Conservation (phyloP, 2,888 invertebrate species). For the Antitype chi region DNA sequence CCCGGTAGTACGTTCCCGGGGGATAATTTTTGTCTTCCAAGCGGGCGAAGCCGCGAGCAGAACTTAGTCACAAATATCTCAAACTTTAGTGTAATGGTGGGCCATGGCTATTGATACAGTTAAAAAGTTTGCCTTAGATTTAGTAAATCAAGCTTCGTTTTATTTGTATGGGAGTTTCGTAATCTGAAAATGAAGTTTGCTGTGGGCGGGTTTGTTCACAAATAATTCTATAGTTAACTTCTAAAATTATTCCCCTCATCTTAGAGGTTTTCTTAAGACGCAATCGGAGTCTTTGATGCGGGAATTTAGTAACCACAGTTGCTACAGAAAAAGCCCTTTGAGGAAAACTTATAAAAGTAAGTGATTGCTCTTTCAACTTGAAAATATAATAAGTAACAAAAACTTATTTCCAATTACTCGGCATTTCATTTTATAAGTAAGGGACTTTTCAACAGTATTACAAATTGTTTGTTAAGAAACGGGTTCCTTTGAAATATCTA, state of each 20-base stretch:
- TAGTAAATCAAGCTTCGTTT: constrained; percentile 8
- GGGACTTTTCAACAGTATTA: neutral
- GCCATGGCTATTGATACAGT: neutral
- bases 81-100: neutral
- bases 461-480: neutral
- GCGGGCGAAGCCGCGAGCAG: no score
- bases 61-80: neutral
- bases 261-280: constrained; percentile 28
- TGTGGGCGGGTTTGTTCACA: neutral
- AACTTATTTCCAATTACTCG: constrained; percentile 27
- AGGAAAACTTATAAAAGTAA: constrained; percentile 61
- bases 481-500: neutral
- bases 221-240: constrained; percentile 18
- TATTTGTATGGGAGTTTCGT: neutral
- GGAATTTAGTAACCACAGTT: constrained; percentile 41
- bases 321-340: constrained; percentile 67
- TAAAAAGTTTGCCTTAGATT: neutral
- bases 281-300: constrained; percentile 62
- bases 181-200: neutral
- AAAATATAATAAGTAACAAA: constrained; percentile 40
- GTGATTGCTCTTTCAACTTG: constrained; percentile 40
- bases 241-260: constrained; percentile 32
- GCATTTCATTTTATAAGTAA: constrained; percentile 2
- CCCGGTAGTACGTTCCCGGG: no score
- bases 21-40: no score